Base-by-base conservation (phyloP, 2,888 invertebrate genomes). In the Drosophila fulvimacula region DNA sequence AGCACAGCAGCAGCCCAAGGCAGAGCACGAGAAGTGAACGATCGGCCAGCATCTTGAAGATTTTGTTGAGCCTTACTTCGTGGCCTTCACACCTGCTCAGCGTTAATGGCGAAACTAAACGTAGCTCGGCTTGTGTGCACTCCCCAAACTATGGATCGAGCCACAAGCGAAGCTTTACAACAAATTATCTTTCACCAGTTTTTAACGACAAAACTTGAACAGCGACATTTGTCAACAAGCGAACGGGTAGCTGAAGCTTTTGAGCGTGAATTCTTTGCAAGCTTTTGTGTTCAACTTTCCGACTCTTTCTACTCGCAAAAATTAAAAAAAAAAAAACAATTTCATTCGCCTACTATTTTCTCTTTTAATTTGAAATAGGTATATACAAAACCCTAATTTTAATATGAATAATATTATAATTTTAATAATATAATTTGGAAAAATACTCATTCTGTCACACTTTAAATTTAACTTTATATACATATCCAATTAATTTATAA, bases 101-200 rank as follows among this genome's bases (percentile, higher is more conserved):
- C 44, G 60, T 46, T 10, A n/a, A 9, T 21, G n/a, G 42, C 7
- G 19, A 48, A 49, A 76, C 76, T 76, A 58, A 76, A 48, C 49
- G 13, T 24, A 17, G 34, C 30, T 52, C 24, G 30, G 36, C 15
- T 17, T 11, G n/a, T 4, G 4, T 15, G 48, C 24, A 3, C 17
- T 48, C 32, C 15, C 17, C 24, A 19, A n/a, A 41, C 19, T 42
- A 24, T 15, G 15, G 51, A 17, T 59, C 42, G 32, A 52, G n/a
- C 6, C 21, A 15, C 4, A 19, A 10, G 27, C 3, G 1, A 60
- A 78, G 73, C 56, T 72, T 73, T 51, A 9, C 9, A 27, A 5
- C 9, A 46, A 19, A 59, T 19, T 19, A 21, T 46, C 27, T 44
- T 38, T 39, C 51, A 7, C 4, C 7, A n/a, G 15, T 32, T 15